Base-by-base conservation (phyloP, 2,888 invertebrate genomes). In the Steromphala cineraria region DNA sequence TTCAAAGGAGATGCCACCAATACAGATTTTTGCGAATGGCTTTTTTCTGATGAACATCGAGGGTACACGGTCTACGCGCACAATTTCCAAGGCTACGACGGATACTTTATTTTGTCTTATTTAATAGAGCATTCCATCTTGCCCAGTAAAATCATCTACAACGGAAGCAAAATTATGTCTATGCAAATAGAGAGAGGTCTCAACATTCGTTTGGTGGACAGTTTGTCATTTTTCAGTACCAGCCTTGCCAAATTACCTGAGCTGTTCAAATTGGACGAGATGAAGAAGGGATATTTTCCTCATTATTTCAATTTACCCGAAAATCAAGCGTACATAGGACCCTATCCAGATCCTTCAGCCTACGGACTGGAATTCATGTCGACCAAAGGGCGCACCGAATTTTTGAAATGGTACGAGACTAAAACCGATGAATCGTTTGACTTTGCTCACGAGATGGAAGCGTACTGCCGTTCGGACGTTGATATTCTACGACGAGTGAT, bases 201-300 rank as follows among this genome's bases (percentile, higher is more conserved):
- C 24, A 71, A 81, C 53, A 83, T 82, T n/a, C 71, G 80, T 31
- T 78, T 85, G n/a, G 67, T 86, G n/a, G 83, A 86, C 76, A 81
- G 79, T 40, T 53, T 84, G n/a, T 84, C 80, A 46, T 84, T 86
- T 78, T 56, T 87, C 40, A 82, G 84, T 0, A 87, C 85, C 83
- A 79, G 79, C 28, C 56, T 86, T 53, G 53, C 82, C 15, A 55
- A 28, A 0, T 62, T 86, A 46, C 83, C 86, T 10, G 74, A 78
- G 62, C 80, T 85, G 2, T 87, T 86, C 28, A 81, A 62, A n/a
- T 78, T 84, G n/a, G 55, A 71, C 4, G 83, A 81, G 24, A 55
- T 83, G 76, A 76, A 74, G 13, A 87, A 84, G 24, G 85, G 86
- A n/a, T 86, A 84, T 56, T 86, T 87, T 71, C 86, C 86, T 15